phyloP scores from a whole-genome alignment of 1,140 invertebrate genomes.

The Listronotus bonariensis region DNA sequence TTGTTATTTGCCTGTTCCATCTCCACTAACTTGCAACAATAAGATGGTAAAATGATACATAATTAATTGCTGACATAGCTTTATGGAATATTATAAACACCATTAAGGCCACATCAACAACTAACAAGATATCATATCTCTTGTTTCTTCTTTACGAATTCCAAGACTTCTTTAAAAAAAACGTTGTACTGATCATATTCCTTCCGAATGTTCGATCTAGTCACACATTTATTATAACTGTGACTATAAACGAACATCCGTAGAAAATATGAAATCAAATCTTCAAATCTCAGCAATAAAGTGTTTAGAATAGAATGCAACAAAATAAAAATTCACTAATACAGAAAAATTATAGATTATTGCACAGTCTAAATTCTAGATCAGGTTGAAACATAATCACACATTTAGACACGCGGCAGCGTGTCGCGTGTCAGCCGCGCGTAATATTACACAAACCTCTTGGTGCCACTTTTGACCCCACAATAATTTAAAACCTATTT shows the following conservation, averaged over 20 bases:
- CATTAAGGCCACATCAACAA: constrained; percentile 54
- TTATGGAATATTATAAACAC: constrained; percentile 45
- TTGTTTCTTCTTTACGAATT: constrained; percentile 18
- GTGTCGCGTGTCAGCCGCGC: no score
- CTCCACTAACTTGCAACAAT: no score
- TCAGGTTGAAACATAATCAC: no score
- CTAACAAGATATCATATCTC: constrained; percentile 39
- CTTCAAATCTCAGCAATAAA: background rate
- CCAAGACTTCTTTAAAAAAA: background rate
- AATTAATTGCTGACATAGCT: constrained; percentile 56
- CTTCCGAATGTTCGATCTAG: constrained; percentile 55
- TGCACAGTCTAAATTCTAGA: no score
- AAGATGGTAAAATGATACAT: constrained; percentile 38
- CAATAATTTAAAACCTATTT: no score
- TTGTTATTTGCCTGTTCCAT: background rate
- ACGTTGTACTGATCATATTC: constrained; percentile 32
- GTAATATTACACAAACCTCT: no score
- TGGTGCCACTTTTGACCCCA: no score
- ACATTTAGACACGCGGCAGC: no score
- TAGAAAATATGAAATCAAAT: constrained; percentile 46
- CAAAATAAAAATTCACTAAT: no score
- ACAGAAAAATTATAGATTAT: no score
- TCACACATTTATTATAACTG: constrained; percentile 50
- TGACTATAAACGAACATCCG: constrained; percentile 52
- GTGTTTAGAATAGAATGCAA: no score